Base-by-base conservation (phyloP, 1,140 invertebrate genomes). In the Sitobion miscanthi region DNA sequence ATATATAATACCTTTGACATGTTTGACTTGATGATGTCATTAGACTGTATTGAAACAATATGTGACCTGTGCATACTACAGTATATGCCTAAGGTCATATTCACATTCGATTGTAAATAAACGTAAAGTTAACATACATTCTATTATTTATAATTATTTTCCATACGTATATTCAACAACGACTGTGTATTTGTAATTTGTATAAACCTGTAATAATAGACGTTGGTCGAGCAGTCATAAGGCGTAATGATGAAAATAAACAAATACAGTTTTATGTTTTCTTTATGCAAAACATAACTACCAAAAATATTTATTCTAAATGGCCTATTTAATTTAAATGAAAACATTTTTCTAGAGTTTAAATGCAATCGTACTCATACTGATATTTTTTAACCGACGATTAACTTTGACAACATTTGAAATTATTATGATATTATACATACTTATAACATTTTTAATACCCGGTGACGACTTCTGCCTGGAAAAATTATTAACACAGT, bases 251-350 rank as follows among this genome's bases (percentile, higher is more conserved):
- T 38, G 7, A 83, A 2, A 38, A 83, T 38, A 38, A 83, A 83
- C 7, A 83, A 42, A 23, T 83, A 35, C 35, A 23, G 21, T 42
- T 25, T 45, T 85, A 42, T 85, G 8, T 45, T 85, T 85, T 85
- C 23, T 85, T 85, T 85, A 85, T 85, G 83, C 9, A 42, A 85
- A 85, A 42, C 38, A 42, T 77, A 77, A 5, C 62, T 77, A 6
- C 14, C 30, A 17, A 35, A n/a, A 77, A n/a, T 77, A 77, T 77
- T 77, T 85, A 42, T 25, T 85, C 11, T 42, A 25, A 85, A 45
- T 45, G 42, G 83, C n/a, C 77, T 21, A 85, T 85, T 85, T 85
- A 45, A 85, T 85, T 85, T 30, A 85, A 85, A 85, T 25, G 42
- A 23, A 42, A 42, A 85, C 8, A 25, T 85, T 42, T 85, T 45